Conservation (phyloP, 1,140 invertebrate genomes). For the Drosophila nigromelanica region DNA sequence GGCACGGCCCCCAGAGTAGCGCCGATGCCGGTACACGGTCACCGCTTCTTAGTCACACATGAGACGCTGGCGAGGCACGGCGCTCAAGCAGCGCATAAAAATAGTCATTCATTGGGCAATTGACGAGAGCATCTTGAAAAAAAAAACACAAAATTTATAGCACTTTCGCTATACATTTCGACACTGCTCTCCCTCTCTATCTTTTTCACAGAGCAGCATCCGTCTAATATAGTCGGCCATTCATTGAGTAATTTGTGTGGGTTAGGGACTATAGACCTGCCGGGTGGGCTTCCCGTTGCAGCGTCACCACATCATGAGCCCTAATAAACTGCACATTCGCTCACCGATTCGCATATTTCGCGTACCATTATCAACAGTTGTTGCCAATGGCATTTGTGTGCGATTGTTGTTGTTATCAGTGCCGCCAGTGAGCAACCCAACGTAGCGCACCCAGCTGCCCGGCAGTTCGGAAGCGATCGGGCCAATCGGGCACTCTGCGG, state of each 20-base stretch:
- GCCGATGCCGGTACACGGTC: slow-evolving; percentile 12
- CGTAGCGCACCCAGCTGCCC: slow-evolving; percentile 26
- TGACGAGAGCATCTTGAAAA: slow-evolving; percentile 12
- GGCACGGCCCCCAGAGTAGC: not conserved
- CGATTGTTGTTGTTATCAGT: slow-evolving; percentile 34
- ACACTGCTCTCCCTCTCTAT: slow-evolving; percentile 15
- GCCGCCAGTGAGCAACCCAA: slow-evolving; percentile 6
- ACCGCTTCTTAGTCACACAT: slow-evolving; percentile 34
- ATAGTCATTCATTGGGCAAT: slow-evolving; percentile 50
- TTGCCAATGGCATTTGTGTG: slow-evolving; percentile 12
- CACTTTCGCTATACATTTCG: slow-evolving; percentile 62
- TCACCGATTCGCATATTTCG: slow-evolving; percentile 1
- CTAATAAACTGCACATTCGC: not conserved
- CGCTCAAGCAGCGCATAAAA: slow-evolving; percentile 23
- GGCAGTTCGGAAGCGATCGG: slow-evolving; percentile 5
- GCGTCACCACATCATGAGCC: slow-evolving; percentile 1
- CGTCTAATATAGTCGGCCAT: slow-evolving; percentile 30
- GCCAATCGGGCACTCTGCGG: slow-evolving; percentile 21
- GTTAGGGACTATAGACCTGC: slow-evolving; percentile 19
- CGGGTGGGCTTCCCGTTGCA: slow-evolving; percentile 14
- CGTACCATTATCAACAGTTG: slow-evolving; percentile 58
- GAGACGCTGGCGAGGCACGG: slow-evolving; percentile 19
- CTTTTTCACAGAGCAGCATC: not conserved
- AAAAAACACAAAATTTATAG: slow-evolving; percentile 42
- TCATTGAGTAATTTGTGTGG: slow-evolving; percentile 59